Evolutionary conservation across 2,113 vertebrate species (phyloP).

Genomic region (Phrynosoma blainvillii): DNA sequence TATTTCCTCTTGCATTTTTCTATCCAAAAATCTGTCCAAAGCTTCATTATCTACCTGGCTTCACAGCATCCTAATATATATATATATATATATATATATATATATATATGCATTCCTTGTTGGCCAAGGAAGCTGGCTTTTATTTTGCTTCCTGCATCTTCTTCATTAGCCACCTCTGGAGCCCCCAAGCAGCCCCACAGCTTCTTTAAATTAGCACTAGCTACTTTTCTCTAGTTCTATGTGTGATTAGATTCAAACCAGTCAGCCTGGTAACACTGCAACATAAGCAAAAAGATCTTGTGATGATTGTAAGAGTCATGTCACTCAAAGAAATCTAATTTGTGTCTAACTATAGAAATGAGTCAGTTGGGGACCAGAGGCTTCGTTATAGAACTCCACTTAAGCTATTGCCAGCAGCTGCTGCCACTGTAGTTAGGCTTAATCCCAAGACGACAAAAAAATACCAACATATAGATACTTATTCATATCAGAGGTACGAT

Average conservation of each 20-base stretch:
- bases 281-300: not conserved
- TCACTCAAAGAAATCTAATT: not conserved
- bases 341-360: not conserved
- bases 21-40: not conserved
- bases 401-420: not conserved
- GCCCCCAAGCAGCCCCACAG: not conserved
- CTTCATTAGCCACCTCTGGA: not conserved
- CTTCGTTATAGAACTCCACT: not conserved
- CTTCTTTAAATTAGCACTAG: not conserved
- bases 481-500: not conserved
- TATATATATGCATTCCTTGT: not conserved
- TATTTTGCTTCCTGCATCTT: conserved; percentile 1
- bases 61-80: not conserved
- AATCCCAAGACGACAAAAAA: not conserved
- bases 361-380: not conserved
- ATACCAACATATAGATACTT: not conserved
- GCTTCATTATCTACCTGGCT: conserved; percentile 7
- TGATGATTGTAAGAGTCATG: not conserved
- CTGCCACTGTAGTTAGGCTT: not conserved
- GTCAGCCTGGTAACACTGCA: not conserved
- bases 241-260: not conserved
- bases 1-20: not conserved
- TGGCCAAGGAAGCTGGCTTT: not conserved
- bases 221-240: not conserved
- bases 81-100: not conserved